A percentile compares a stretch with the other conserved stretches of the same genome.
phyloP scores from a whole-genome alignment of 2,888 invertebrate species.

The Drosophila anomelani region DNA sequence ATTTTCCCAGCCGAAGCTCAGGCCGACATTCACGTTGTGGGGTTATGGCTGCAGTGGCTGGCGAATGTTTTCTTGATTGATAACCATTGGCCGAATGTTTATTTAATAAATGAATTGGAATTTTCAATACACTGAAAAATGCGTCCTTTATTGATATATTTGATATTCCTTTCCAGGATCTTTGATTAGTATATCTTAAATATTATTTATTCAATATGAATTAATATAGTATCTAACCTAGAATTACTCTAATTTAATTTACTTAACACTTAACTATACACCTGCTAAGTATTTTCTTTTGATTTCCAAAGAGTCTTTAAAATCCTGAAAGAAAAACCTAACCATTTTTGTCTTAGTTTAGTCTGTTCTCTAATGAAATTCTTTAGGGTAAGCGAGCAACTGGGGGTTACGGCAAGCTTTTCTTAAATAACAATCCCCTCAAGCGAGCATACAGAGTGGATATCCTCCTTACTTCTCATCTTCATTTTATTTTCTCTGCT shows the following conservation, averaged over 20 bases:
- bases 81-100: slow-evolving; percentile 63
- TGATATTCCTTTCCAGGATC: not conserved
- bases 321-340: not conserved
- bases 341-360: slow-evolving; percentile 26
- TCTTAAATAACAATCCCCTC: slow-evolving; percentile 44
- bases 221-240: no score
- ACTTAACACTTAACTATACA: not conserved
- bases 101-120: slow-evolving; percentile 68
- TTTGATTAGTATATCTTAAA: no score
- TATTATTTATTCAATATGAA: not conserved
- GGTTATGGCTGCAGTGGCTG: slow-evolving; percentile 47
- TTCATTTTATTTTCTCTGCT: not conserved
- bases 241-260: not conserved
- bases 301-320: slow-evolving; percentile 32
- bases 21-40: slow-evolving; percentile 54
- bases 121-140: slow-evolving; percentile 25
- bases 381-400: slow-evolving; percentile 3
- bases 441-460: slow-evolving; percentile 28
- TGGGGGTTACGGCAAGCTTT: slow-evolving; percentile 21
- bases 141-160: no score
- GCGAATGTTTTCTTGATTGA: slow-evolving; percentile 71
- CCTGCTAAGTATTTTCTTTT: slow-evolving; percentile 39
- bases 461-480: slow-evolving; percentile 12
- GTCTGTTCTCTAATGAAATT: slow-evolving; percentile 34
- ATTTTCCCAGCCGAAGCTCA: slow-evolving; percentile 22